Conservation (phyloP, 2,113 vertebrate genomes). For the Salvator merianae region DNA sequence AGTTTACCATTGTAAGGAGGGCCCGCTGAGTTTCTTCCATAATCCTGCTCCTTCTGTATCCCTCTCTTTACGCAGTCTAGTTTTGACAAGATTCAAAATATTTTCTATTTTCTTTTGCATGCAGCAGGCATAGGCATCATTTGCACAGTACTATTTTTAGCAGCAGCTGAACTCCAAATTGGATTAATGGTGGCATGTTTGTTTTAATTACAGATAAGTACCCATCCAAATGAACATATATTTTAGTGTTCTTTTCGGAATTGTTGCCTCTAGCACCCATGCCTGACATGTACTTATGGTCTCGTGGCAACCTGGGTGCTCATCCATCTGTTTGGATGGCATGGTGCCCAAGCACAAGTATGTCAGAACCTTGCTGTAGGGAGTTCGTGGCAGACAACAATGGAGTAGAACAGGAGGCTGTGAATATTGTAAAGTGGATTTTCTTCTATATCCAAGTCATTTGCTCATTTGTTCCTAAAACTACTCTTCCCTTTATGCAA, state of each 20-base stretch:
- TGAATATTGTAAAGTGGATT: conserved; percentile 60
- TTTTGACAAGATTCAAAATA: background rate
- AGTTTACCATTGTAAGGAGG: background rate
- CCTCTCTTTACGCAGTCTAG: background rate
- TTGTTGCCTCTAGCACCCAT: conserved; percentile 74
- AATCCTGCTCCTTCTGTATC: background rate
- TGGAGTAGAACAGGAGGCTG: conserved; percentile 56
- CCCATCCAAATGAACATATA: conserved; percentile 74
- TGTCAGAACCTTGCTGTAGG: conserved; percentile 72
- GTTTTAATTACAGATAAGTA: conserved; percentile 69
- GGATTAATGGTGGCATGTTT: conserved; percentile 62
- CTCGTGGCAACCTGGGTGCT: conserved; percentile 76
- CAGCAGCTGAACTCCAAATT: conserved; percentile 32
- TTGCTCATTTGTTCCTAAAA: background rate
- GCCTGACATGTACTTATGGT: conserved; percentile 77
- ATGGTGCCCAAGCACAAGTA: conserved; percentile 78
- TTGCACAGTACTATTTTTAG: conserved; percentile 30
- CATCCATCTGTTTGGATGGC: conserved; percentile 82
- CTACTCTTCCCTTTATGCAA: background rate
- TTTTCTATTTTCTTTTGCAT: conserved; percentile 20
- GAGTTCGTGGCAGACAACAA: conserved; percentile 67
- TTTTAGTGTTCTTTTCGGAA: conserved; percentile 76
- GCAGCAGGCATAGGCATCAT: conserved; percentile 7
- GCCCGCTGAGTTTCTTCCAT: background rate
- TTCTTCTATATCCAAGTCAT: conserved; percentile 32